Base-by-base conservation (phyloP, 2,888 invertebrate genomes). In the Zhuqinia jingwanae region DNA sequence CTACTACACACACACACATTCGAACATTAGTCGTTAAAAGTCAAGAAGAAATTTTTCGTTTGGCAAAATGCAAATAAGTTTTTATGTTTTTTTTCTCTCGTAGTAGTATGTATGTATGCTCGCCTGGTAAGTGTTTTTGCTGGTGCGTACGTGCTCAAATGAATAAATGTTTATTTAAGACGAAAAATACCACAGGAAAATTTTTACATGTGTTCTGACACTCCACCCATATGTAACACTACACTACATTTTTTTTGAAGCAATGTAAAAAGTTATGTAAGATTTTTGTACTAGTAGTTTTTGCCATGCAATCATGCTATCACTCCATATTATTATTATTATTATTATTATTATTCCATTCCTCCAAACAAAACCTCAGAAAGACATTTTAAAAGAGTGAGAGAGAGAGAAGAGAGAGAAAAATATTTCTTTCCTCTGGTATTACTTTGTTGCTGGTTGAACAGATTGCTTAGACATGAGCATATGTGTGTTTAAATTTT, bases 131-230 rank as follows among this genome's bases (percentile, higher is more conserved):
- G n/a, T 15, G 47, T 47, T n/a, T 30, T 25, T 27, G 73, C 6
- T 53, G 42, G 25, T 60, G 80, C 36, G 68, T 73, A 82, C 82
- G 58, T 60, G 70, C 50, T 58, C 60, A 82, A 60, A 60, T 50
- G 79, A 79, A 65, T 79, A 79, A 79, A 85, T 82, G 82, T 82
- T 82, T 82, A 20, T 60, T 82, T 75, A 83, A 88, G 89, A 84
- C 89, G 88, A 88, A 90, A 90, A 90, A 90, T 90, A 89, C 89
- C 90, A 88, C 87, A 88, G 85, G 76, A 79, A 65, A 77, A 25
- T 75, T 30, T 88, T 89, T 89, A 89, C 90, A 90, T 88, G 70
- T 88, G 89, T 89, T 85, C 6, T 80, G 83, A 87, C 88, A 88
- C 88, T 86, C 89, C 85, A 83, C 79, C 83, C 87, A 88, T 88